A percentile compares a stretch with the other conserved stretches of the same genome.
Conservation (phyloP, 92 coral and sea anemone species). For the Pocillopora grandis region DNA sequence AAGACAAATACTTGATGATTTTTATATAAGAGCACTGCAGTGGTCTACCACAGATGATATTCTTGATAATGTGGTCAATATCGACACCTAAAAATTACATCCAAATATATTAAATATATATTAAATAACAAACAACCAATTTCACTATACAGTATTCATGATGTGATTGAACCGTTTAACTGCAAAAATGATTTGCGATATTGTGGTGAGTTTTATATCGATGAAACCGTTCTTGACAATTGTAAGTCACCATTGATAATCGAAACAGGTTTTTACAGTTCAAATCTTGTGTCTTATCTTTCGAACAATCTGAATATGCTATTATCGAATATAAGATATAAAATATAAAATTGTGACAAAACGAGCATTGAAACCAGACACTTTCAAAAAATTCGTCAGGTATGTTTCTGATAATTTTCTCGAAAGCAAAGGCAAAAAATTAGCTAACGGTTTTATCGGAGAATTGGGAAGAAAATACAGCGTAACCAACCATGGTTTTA, state of each 20-base stretch:
- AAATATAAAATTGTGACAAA: conserved; percentile 17
- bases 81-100: too few relatives aligned
- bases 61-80: too few relatives aligned
- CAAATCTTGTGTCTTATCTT: conserved; percentile 3
- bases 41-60: too few relatives aligned
- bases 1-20: too few relatives aligned
- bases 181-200: not conserved
- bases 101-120: not conserved
- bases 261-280: conserved; percentile 26
- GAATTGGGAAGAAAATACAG: conserved; percentile 15
- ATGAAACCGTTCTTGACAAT: not conserved
- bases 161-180: conserved; percentile 33
- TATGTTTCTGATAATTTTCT: conserved; percentile 16
- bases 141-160: conserved; percentile 25
- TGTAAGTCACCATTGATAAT: not conserved
- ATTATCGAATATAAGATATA: not conserved
- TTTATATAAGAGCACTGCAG: too few relatives aligned
- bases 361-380: conserved; percentile 13
- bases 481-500: conserved; percentile 12
- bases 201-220: conserved; percentile 34
- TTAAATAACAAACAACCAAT: conserved; percentile 5
- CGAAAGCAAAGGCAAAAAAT: conserved; percentile 19
- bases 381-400: conserved; percentile 7
- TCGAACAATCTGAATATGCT: not conserved
- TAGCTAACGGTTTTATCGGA: conserved; percentile 27